Evolutionary conservation across 1,140 invertebrate genomes (phyloP).

Genomic region (Cotesia vestalis): DNA sequence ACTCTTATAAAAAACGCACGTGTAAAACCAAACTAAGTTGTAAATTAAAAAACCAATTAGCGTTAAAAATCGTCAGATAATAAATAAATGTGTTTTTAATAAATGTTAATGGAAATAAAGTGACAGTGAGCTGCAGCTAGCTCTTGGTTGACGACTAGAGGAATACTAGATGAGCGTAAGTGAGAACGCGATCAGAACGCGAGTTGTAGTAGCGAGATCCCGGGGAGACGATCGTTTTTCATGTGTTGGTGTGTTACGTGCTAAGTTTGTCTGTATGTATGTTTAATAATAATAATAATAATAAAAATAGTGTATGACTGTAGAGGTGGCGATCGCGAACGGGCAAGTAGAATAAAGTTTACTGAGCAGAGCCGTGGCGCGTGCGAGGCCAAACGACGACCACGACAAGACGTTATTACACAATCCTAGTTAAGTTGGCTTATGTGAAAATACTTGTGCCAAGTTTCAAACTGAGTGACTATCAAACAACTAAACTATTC

Average conservation of each 20-base stretch:
- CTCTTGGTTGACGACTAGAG: slow-evolving; percentile 27
- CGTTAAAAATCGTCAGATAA: too few relatives aligned
- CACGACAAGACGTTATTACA: slow-evolving; percentile 30
- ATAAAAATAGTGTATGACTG: too few relatives aligned
- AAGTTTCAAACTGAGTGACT: slow-evolving; percentile 29
- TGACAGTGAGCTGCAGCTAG: slow-evolving; percentile 13
- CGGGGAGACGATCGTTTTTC: slow-evolving; percentile 7
- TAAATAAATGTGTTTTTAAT: too few relatives aligned
- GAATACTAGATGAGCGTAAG: slow-evolving; percentile 39
- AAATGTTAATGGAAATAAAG: background rate
- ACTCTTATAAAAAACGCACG: too few relatives aligned
- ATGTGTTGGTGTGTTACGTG: slow-evolving; percentile 28
- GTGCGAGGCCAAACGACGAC: slow-evolving; percentile 19
- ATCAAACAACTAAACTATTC: slow-evolving; percentile 7
- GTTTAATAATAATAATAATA: too few relatives aligned
- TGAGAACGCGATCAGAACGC: slow-evolving; percentile 20
- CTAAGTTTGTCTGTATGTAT: slow-evolving; percentile 1
- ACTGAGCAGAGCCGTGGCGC: slow-evolving; percentile 23
- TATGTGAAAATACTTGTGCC: slow-evolving; percentile 26
- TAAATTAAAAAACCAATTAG: too few relatives aligned
- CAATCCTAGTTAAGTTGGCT: slow-evolving; percentile 34
- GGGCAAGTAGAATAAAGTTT: slow-evolving; percentile 7
- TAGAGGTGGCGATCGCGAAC: slow-evolving; percentile 25
- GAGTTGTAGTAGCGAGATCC: background rate
- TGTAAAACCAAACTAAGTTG: too few relatives aligned